A percentile compares a stretch with the other conserved stretches of the same genome.
phyloP scores from a whole-genome alignment of 2,888 invertebrate genomes.

The Pelosia muscerda region DNA sequence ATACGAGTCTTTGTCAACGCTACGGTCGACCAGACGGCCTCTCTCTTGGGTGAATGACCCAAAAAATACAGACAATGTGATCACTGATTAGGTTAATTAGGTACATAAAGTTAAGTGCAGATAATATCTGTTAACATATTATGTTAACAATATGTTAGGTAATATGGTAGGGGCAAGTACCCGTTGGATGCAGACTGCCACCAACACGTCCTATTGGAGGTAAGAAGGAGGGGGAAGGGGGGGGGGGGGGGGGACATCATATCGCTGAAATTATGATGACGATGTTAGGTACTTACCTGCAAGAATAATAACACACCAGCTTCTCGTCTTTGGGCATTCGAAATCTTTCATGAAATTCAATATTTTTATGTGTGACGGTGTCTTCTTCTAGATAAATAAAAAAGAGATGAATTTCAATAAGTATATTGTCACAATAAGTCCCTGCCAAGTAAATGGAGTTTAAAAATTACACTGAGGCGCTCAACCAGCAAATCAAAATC shows the following conservation, averaged over 20 bases:
- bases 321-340: constrained; percentile 97
- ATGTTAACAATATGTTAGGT: too few species aligned
- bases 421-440: not conserved
- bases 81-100: constrained; percentile 16
- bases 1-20: constrained; percentile 18
- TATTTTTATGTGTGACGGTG: constrained; percentile 91
- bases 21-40: constrained; percentile 10
- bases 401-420: not conserved
- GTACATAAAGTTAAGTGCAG: constrained; percentile 6
- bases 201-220: too few species aligned
- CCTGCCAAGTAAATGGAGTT: not conserved
- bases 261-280: too few species aligned
- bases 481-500: too few species aligned
- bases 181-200: too few species aligned
- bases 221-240: too few species aligned
- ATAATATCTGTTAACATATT: too few species aligned
- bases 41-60: constrained; percentile 17
- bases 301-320: constrained; percentile 97
- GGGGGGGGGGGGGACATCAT: too few species aligned
- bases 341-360: constrained; percentile 95
- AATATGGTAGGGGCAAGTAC: too few species aligned
- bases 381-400: constrained; percentile 90
- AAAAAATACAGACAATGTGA: constrained; percentile 16
- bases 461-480: too few species aligned
- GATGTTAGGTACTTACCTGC: constrained; percentile 96